phyloP scores from a whole-genome alignment of 2,888 invertebrate species.

The Morpho achilles region DNA sequence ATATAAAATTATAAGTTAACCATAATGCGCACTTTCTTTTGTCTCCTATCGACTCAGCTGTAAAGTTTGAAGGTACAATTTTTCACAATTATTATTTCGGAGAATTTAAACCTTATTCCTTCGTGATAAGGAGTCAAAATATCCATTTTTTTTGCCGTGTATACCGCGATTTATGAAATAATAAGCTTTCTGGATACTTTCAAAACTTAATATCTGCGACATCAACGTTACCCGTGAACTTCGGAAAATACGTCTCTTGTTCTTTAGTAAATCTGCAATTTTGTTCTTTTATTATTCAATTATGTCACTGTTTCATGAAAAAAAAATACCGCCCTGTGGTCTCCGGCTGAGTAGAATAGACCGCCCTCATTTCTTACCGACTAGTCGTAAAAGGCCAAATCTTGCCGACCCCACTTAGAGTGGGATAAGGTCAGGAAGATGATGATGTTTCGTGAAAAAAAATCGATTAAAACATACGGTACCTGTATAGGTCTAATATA shows the following conservation, averaged over 20 bases:
- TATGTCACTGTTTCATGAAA: no score
- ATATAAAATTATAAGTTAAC: no score
- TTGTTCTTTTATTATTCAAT: slow-evolving; percentile 5
- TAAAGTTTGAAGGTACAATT: slow-evolving; percentile 39
- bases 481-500: no score
- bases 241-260: slow-evolving; percentile 34
- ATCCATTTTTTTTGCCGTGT: slow-evolving; percentile 13
- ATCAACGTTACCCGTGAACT: slow-evolving; percentile 32
- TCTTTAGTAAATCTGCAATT: slow-evolving; percentile 28
- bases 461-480: no score
- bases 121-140: neutral
- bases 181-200: slow-evolving; percentile 34
- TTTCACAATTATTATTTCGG: slow-evolving; percentile 8
- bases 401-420: no score
- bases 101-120: slow-evolving; percentile 8
- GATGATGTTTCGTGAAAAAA: no score
- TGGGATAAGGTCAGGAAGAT: no score
- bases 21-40: slow-evolving; percentile 3
- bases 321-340: no score
- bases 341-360: no score
- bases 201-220: slow-evolving; percentile 38
- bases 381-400: no score
- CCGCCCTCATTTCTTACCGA: no score
- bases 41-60: slow-evolving; percentile 42
- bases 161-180: slow-evolving; percentile 44